Evolutionary conservation across 2,797 vertebrate genomes (phyloP), one percentile per base, ranked within the genome.

Genomic region (Falco biarmicus): DNA sequence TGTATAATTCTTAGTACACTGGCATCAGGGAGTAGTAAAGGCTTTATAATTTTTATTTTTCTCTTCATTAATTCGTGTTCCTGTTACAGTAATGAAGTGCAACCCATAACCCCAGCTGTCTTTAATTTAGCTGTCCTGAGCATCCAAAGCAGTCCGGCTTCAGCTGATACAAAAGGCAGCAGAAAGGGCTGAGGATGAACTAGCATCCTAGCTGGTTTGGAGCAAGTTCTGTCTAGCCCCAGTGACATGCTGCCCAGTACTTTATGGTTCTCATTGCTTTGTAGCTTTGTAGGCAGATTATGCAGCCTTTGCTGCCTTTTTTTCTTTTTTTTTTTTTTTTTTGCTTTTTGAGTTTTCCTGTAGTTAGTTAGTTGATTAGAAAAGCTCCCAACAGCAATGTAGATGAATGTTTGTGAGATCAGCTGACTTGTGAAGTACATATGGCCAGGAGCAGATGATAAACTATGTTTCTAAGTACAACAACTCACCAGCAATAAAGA

Each of bases 191-290:
- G 51, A 51, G 18, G 32, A 13, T n/a, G 16, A 68, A 10, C 20
- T 5, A n/a, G 16, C 34, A 56, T 32, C 19, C 19, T 34, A 0
- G 10, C 29, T 59, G 66, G 26, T 39, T 50, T 50, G 25, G 77
- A 54, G 43, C 31, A 48, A 76, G 15, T 28, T 77, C 15, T 29
- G 19, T 31, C 37, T 34, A 34, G 25, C 25, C 41, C 21, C 59
- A 24, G n/a, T 3, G 1, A 48, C 24, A 1, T 12, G 39, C 13
- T 0, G 1, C 28, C 50, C 19, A 3, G 17, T 57, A 11, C 39
- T 65, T 60, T 65, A 59, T 19, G 17, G 10, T 45, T 56, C 19
- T 82, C 21, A 32, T 19, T 50, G 47, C 28, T 60, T 50, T 25
- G 31, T 28, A 48, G 73, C 28, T 60, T 54, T 25, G 31, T 28